Base-by-base conservation (phyloP, 2,888 invertebrate genomes). In the Dryobotodes eremita region DNA sequence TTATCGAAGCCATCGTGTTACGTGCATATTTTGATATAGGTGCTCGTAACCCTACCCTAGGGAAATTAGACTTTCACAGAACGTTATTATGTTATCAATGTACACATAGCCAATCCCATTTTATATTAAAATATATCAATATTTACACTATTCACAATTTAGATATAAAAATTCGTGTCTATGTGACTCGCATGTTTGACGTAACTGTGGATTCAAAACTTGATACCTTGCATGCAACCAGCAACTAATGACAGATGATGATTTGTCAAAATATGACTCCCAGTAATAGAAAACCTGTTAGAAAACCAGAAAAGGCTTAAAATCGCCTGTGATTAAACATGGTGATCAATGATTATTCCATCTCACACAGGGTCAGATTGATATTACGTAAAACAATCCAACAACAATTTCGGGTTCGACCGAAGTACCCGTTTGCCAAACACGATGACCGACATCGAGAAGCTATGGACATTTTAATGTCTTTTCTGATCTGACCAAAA, bases 11-110 rank as follows among this genome's bases (percentile, higher is more conserved):
- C 50, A 66, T 70, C 46, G 61, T 64, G 64, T 73, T 55, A 61
- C 31, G 17, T 57, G 61, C 66, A 62, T 73, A 70, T 73, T 70
- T 70, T 65, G 15, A 62, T 70, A 73, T 66, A 36, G 31, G 42
- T 48, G 31, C 31, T 57, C n/a, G 36, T 68, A 61, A 50, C 31
- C 70, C 50, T 65, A 15, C 83, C 61, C 80, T 55, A 55, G 80
- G 84, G 84, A 83, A 83, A 83, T 84, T 72, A 75, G 55, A n/a
- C 4, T 80, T 61, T 46, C 59, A 59, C 65, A 61, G 68, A 64
- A 82, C 66, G 57, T 72, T 70, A 83, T 84, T 72, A 72, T 53
- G 36, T 71, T 79, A 74, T 84, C 59, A 55, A 20, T 48, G 42
- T n/a, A 46, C 10, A 79, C 55, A 53, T 36, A 53, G 57, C 2